A percentile compares a stretch with the other conserved stretches of the same genome.
phyloP scores from a whole-genome alignment of 2,888 invertebrate genomes.

The Hydropsyche betteni region DNA sequence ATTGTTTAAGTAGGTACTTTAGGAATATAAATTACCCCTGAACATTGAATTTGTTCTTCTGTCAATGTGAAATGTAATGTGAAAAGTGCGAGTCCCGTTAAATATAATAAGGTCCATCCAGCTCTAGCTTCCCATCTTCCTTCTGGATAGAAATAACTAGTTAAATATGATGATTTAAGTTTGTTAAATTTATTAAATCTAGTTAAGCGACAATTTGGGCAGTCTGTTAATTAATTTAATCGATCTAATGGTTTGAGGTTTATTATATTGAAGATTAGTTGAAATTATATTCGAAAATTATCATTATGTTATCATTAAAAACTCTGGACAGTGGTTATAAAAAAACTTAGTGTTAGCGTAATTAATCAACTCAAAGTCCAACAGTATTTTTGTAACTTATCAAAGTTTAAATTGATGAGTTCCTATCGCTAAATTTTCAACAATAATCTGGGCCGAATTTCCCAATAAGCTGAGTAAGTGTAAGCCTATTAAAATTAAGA shows the following conservation, averaged over 20 bases:
- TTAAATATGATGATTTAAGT: neutral
- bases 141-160: conserved; percentile 33
- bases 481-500: too few species aligned
- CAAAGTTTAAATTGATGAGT: too few species aligned
- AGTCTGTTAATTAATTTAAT: neutral
- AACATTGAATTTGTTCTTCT: conserved; percentile 53
- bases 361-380: too few species aligned
- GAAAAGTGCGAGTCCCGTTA: conserved; percentile 64
- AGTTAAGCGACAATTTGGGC: neutral
- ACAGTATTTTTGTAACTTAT: too few species aligned
- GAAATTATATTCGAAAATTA: too few species aligned
- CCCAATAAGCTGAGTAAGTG: too few species aligned
- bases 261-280: too few species aligned
- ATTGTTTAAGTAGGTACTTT: neutral
- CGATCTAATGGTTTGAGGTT: neutral
- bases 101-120: conserved; percentile 67
- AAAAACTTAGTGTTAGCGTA: too few species aligned
- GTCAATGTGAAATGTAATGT: conserved; percentile 59
- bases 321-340: too few species aligned
- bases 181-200: neutral
- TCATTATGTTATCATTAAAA: too few species aligned
- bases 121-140: conserved; percentile 64
- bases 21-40: conserved; percentile 43
- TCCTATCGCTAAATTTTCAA: too few species aligned
- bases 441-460: too few species aligned